Conservation (phyloP, 2,113 vertebrate species). For the Heterotis niloticus region DNA sequence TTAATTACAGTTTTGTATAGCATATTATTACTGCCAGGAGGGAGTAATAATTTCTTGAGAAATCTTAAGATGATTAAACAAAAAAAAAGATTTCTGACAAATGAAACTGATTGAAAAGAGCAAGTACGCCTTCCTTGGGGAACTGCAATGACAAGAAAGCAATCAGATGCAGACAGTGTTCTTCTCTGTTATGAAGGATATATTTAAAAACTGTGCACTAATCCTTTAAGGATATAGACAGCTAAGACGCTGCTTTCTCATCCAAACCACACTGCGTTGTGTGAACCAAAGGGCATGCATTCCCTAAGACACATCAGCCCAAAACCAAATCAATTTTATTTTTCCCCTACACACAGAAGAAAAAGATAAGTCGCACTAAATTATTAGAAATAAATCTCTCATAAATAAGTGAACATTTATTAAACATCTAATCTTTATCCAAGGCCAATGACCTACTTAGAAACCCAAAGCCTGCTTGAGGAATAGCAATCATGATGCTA, state of each 20-base stretch:
- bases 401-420: conserved; percentile 71
- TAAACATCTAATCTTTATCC: conserved; percentile 74
- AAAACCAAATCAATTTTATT: conserved; percentile 80
- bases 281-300: conserved; percentile 41
- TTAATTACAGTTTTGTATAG: conserved; percentile 56
- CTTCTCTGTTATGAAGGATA: conserved; percentile 58
- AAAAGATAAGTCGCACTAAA: conserved; percentile 60
- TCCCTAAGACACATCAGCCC: conserved; percentile 35
- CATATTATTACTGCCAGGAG: conserved; percentile 46
- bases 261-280: conserved; percentile 32
- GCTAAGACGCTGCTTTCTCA: conserved; percentile 66
- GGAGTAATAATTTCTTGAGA: conserved; percentile 52
- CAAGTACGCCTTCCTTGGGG: conserved; percentile 45
- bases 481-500: conserved; percentile 32
- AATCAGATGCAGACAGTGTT: conserved; percentile 55
- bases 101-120: conserved; percentile 62
- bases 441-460: conserved; percentile 73
- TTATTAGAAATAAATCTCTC: conserved; percentile 65
- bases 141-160: conserved; percentile 50
- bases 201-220: conserved; percentile 68
- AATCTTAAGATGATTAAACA: conserved; percentile 62
- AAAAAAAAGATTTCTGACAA: conserved; percentile 60
- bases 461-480: conserved; percentile 43
- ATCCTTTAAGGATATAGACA: conserved; percentile 65
- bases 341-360: conserved; percentile 38